phyloP scores from a whole-genome alignment of 2,797 vertebrate species.

The Xenopus petersii region DNA sequence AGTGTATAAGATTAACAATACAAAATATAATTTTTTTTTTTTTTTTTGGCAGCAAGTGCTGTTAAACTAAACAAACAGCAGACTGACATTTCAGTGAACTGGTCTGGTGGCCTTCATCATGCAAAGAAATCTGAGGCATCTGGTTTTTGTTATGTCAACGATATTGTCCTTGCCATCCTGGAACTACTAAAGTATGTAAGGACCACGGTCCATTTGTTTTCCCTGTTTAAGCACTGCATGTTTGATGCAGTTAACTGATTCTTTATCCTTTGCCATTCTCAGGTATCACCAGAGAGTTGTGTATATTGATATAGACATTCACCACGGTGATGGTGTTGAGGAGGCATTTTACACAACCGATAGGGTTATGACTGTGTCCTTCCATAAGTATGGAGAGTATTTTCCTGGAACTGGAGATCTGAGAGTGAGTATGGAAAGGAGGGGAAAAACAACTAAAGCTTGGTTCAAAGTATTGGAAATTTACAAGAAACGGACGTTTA shows the following conservation, averaged over 20 bases:
- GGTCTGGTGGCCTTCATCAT: slow-evolving; percentile 95
- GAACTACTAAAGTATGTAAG: slow-evolving; percentile 89
- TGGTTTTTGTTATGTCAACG: slow-evolving; percentile 96
- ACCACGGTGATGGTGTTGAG: slow-evolving; percentile 95
- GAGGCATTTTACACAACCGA: slow-evolving; percentile 98
- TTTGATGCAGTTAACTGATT: background rate
- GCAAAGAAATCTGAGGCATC: slow-evolving; percentile 97
- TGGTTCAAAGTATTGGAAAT: no score
- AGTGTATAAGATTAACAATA: no score
- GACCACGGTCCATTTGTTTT: background rate
- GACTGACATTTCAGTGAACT: slow-evolving; percentile 95
- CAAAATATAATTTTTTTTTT: background rate
- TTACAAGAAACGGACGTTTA: no score
- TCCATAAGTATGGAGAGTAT: slow-evolving; percentile 97
- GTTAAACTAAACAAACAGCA: slow-evolving; percentile 98
- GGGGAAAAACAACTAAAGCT: no score
- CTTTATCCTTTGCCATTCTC: slow-evolving; percentile 39
- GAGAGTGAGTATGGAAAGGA: slow-evolving; percentile 71
- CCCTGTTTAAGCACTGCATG: background rate
- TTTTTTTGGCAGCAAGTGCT: slow-evolving; percentile 75
- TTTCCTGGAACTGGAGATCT: slow-evolving; percentile 96
- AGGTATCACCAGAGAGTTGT: slow-evolving; percentile 97
- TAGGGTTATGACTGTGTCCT: slow-evolving; percentile 96
- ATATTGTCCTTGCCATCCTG: slow-evolving; percentile 94
- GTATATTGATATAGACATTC: slow-evolving; percentile 97